Percentiles rank a stretch among this genome's conserved stretches.
Conservation (phyloP, 1,140 invertebrate species). For the Neotoxoptera formosana region DNA sequence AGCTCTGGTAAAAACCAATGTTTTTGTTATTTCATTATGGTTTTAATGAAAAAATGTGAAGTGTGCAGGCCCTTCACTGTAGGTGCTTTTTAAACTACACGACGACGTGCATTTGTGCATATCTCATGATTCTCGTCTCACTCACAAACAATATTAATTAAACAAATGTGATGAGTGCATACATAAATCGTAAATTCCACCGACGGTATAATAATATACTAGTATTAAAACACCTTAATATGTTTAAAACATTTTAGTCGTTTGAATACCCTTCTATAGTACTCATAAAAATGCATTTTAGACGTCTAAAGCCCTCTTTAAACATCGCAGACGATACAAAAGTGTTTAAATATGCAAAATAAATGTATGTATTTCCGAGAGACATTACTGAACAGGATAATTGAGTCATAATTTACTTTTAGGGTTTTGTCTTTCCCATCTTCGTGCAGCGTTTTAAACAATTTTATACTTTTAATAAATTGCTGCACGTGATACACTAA, state of each 20-base stretch:
- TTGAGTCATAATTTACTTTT: constrained; percentile 49
- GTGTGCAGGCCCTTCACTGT: no score
- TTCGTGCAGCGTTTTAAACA: not conserved
- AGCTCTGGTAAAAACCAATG: not conserved
- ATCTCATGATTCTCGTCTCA: not conserved
- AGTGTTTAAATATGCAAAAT: constrained; percentile 50
- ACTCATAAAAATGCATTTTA: constrained; percentile 42
- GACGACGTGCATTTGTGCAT: not conserved
- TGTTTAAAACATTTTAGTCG: constrained; percentile 28
- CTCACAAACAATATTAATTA: constrained; percentile 6
- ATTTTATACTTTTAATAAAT: constrained; percentile 29
- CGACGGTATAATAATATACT: constrained; percentile 18
- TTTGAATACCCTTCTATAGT: not conserved
- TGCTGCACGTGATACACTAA: not conserved
- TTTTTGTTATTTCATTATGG: not conserved
- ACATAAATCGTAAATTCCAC: not conserved
- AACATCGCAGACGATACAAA: constrained; percentile 26
- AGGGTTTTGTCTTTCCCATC: constrained; percentile 13
- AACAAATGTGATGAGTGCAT: not conserved
- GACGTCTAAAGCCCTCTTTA: constrained; percentile 32
- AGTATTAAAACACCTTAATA: constrained; percentile 24
- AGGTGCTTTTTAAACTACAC: not conserved
- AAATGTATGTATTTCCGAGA: constrained; percentile 22
- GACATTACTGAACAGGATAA: constrained; percentile 25
- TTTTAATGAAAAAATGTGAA: not conserved